phyloP scores from a whole-genome alignment of 1,140 invertebrate species.

The Bombus waltoni region DNA sequence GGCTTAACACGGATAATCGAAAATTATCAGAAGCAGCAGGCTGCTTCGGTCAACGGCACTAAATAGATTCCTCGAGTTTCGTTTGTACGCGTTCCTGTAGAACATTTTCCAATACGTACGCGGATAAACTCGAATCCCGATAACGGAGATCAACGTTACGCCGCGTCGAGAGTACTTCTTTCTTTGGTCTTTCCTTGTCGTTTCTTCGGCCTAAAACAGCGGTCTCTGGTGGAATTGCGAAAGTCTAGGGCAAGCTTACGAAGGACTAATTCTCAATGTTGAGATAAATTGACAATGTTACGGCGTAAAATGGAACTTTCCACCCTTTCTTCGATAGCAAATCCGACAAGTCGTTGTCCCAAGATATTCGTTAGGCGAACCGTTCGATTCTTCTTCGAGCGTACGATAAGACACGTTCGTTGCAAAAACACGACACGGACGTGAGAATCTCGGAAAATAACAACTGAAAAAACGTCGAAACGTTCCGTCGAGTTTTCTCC shows the following conservation, averaged over 20 bases:
- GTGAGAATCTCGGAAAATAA: too few species aligned
- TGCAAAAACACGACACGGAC: too few species aligned
- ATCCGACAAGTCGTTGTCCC: background rate
- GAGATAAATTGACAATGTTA: too few species aligned
- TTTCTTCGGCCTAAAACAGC: background rate
- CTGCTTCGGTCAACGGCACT: background rate
- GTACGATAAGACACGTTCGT: too few species aligned
- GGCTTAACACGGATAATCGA: background rate
- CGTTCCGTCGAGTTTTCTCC: too few species aligned
- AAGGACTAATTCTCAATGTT: too few species aligned
- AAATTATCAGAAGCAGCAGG: background rate
- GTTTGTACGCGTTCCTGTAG: background rate
- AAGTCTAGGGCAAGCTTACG: too few species aligned
- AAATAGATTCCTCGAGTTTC: background rate
- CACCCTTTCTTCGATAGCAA: too few species aligned
- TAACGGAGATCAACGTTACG: background rate
- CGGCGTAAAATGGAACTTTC: too few species aligned
- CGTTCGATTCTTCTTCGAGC: too few species aligned
- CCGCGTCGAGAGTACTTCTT: background rate
- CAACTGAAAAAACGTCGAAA: too few species aligned
- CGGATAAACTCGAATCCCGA: background rate
- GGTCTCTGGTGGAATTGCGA: background rate
- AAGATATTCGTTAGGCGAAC: too few species aligned
- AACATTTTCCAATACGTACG: background rate
- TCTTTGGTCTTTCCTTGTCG: background rate